These are phyloP conservation scores for Eugnorisma glareosa DNA, from an alignment of 2,888 invertebrate species.

Conservation along the genomic window DNA sequence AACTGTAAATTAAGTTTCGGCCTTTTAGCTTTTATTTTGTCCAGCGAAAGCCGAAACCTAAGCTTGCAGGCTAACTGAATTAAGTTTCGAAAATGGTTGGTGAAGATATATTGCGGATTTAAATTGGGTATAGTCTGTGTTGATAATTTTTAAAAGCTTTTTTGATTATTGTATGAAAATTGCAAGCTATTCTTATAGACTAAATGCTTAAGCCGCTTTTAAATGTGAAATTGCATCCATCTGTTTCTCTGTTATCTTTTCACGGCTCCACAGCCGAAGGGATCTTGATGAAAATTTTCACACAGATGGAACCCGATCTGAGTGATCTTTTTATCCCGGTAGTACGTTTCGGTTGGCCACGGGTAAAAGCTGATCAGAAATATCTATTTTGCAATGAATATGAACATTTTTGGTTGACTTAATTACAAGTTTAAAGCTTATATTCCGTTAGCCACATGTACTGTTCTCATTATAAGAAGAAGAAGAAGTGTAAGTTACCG, in stretches of 20 bases:
- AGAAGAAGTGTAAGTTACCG: background rate
- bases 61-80: constrained; percentile 15
- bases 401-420: background rate
- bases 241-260: background rate
- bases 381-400: background rate
- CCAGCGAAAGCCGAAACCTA: constrained; percentile 15
- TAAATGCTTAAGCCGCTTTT: background rate
- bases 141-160: background rate
- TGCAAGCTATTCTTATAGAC: background rate
- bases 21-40: constrained; percentile 15
- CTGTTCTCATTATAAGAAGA: background rate
- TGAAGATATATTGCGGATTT: background rate
- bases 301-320: background rate
- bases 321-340: background rate
- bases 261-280: background rate
- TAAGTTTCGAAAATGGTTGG: background rate
- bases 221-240: background rate
- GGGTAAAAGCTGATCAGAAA: background rate
- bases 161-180: background rate
- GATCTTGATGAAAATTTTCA: background rate
- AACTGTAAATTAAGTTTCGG: constrained; percentile 43
- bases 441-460: background rate
- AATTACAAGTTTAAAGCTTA: background rate
- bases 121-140: background rate
- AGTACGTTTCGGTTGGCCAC: background rate